Conservation (phyloP, 92 coral and sea anemone genomes). For the Parazoanthus atlanticus region DNA sequence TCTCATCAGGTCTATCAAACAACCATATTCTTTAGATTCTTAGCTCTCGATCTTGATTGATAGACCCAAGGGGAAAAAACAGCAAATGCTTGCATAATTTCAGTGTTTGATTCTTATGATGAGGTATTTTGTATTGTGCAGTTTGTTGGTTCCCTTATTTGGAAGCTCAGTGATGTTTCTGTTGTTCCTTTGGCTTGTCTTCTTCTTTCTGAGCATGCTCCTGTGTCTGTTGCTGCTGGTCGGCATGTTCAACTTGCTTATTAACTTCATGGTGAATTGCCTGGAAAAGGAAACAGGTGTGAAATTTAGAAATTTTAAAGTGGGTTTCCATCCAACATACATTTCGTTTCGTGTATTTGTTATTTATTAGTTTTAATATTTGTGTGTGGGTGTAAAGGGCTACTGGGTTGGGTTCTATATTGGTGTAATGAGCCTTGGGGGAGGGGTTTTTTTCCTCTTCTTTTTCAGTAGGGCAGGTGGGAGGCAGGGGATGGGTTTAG, state of each 20-base stretch:
- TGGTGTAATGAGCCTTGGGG: too few relatives aligned
- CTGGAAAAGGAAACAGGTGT: neutral
- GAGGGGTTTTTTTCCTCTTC: too few relatives aligned
- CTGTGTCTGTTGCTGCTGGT: constrained; percentile 25
- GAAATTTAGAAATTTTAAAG: too few relatives aligned
- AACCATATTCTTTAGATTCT: neutral
- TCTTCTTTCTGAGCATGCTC: constrained; percentile 34
- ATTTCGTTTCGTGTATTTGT: too few relatives aligned
- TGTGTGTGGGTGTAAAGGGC: too few relatives aligned
- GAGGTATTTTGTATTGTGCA: too few relatives aligned
- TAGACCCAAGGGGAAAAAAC: neutral
- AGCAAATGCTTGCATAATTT: neutral
- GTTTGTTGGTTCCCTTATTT: neutral
- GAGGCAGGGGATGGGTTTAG: too few relatives aligned
- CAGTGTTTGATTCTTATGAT: neutral
- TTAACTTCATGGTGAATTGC: constrained; percentile 15
- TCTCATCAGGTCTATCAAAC: neutral
- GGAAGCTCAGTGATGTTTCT: constrained; percentile 10
- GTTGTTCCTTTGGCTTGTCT: constrained; percentile 21
- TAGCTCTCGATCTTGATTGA: neutral
- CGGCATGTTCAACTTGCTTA: neutral
- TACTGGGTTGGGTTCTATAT: too few relatives aligned
- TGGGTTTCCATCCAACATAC: too few relatives aligned
- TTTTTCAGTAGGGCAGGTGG: too few relatives aligned
- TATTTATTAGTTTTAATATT: too few relatives aligned